Evolutionary conservation across 2,888 invertebrate genomes (phyloP).

Genomic region (Aspidiotus destructor): DNA sequence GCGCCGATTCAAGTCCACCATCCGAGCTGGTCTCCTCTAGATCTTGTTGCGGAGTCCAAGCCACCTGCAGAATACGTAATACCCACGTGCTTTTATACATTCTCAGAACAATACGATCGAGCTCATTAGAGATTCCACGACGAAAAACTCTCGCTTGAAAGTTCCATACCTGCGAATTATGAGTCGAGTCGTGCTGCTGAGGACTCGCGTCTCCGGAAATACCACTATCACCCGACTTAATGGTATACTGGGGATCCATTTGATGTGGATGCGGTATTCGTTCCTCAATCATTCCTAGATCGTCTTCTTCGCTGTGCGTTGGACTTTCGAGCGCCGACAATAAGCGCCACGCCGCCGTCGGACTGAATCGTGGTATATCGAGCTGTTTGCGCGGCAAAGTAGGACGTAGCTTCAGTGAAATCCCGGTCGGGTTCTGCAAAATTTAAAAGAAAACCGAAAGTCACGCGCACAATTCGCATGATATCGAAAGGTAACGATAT

Average conservation of each 20-base stretch:
- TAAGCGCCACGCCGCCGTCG: slow-evolving; percentile 71
- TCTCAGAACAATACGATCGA: slow-evolving; percentile 6
- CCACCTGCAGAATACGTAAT: slow-evolving; percentile 37
- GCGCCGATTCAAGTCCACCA: slow-evolving; percentile 41
- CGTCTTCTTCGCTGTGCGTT: slow-evolving; percentile 38
- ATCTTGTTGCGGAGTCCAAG: slow-evolving; percentile 82
- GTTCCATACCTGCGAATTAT: slow-evolving; percentile 40
- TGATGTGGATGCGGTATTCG: slow-evolving; percentile 42
- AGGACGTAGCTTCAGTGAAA: slow-evolving; percentile 63
- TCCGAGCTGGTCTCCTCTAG: slow-evolving; percentile 56
- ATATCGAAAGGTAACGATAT: background rate
- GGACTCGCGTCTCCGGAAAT: slow-evolving; percentile 69
- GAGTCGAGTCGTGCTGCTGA: slow-evolving; percentile 39
- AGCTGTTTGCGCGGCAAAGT: slow-evolving; percentile 68
- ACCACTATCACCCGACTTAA: slow-evolving; percentile 74
- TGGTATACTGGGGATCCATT: slow-evolving; percentile 42
- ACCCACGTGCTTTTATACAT: slow-evolving; percentile 3
- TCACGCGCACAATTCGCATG: too few relatives aligned
- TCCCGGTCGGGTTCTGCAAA: slow-evolving; percentile 39
- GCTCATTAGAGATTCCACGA: background rate
- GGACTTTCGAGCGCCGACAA: slow-evolving; percentile 52
- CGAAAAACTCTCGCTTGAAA: background rate
- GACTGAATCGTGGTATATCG: slow-evolving; percentile 69
- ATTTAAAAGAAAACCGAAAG: background rate
- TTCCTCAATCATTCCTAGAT: slow-evolving; percentile 47